Evolutionary conservation across 2,888 invertebrate species (phyloP).

Genomic region (Pecten maximus): DNA sequence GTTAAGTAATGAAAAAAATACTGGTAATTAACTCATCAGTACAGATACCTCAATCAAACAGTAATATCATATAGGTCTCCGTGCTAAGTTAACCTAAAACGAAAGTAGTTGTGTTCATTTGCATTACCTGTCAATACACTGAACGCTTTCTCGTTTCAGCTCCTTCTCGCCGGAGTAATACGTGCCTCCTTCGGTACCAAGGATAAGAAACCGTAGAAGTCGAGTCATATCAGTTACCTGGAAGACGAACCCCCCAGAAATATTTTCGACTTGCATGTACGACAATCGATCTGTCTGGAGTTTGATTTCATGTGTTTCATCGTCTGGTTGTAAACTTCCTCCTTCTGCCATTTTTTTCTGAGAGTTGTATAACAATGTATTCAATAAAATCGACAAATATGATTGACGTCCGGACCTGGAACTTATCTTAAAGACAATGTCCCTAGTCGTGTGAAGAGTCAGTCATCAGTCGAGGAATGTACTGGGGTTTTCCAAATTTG

Average conservation of each 20-base stretch:
- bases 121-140: slow-evolving; percentile 66
- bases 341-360: neutral
- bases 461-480: neutral
- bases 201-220: slow-evolving; percentile 80
- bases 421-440: neutral
- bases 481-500: too few species aligned
- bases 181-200: slow-evolving; percentile 79
- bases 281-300: slow-evolving; percentile 16
- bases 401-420: slow-evolving; percentile 29
- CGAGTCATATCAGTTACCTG: slow-evolving; percentile 75
- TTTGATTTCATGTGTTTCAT: neutral
- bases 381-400: neutral
- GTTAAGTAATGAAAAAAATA: too few species aligned
- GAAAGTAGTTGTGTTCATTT: neutral
- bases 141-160: slow-evolving; percentile 76
- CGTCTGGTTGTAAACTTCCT: slow-evolving; percentile 22
- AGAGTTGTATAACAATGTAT: neutral
- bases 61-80: too few species aligned
- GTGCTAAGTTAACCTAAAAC: neutral
- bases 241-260: slow-evolving; percentile 64
- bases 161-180: slow-evolving; percentile 77
- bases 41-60: too few species aligned
- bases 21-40: too few species aligned
- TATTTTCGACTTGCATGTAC: slow-evolving; percentile 50
- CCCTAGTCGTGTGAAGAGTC: neutral